Evolutionary conservation across 37 sponge, comb jelly and placozoan species (phyloP).

Genomic region (Ianthella basta): DNA sequence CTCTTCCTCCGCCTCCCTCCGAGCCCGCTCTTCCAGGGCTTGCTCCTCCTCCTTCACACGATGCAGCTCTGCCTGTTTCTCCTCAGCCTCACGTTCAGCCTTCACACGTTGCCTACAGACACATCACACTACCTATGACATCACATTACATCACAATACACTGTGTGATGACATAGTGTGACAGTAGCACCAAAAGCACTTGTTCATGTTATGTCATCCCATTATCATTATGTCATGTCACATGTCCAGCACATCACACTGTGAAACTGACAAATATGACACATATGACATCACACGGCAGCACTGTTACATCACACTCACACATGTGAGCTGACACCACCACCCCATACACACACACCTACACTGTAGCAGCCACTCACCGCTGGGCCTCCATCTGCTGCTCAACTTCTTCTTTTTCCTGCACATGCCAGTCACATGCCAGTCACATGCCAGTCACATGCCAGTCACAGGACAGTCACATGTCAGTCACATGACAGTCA

Average conservation of each 20-base stretch:
- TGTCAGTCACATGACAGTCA: too few relatives aligned
- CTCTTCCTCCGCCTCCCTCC: slow-evolving; percentile 65
- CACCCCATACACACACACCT: not conserved
- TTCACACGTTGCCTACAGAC: slow-evolving; percentile 26
- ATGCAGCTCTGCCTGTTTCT: slow-evolving; percentile 28
- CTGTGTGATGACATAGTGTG: not conserved
- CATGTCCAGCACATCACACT: too few relatives aligned
- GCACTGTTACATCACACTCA: not conserved
- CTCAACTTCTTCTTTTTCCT: too few relatives aligned
- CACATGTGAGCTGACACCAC: not conserved
- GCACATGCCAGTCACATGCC: too few relatives aligned
- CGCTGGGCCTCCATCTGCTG: too few relatives aligned
- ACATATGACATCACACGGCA: too few relatives aligned
- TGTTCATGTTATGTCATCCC: slow-evolving; percentile 60
- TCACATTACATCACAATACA: not conserved
- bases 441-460: too few relatives aligned
- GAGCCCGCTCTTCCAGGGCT: slow-evolving; percentile 44
- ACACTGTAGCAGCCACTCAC: not conserved
- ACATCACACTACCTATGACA: too few relatives aligned
- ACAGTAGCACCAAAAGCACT: slow-evolving; percentile 21
- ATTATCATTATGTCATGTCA: too few relatives aligned
- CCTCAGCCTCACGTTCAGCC: slow-evolving; percentile 37
- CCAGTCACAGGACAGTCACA: too few relatives aligned
- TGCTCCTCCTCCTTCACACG: slow-evolving; percentile 25
- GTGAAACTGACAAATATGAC: too few relatives aligned